Percentiles rank a stretch among this genome's conserved stretches.
These are phyloP conservation scores for Pinctada fucata DNA, from an alignment of 2,888 invertebrate species.

Conservation along the genomic window DNA sequence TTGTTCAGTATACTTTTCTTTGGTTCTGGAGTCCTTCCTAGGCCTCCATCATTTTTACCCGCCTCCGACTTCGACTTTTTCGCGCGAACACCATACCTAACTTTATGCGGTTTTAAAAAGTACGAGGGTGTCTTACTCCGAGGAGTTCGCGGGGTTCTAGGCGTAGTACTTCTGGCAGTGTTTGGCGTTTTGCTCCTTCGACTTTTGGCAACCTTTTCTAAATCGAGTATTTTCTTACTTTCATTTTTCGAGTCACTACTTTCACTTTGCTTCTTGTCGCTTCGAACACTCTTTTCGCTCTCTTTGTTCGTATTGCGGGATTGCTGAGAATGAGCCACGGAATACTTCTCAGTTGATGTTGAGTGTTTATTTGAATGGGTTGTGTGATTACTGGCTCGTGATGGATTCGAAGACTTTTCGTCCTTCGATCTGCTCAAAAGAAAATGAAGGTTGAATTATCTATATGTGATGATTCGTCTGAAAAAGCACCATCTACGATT, in stretches of 20 bases:
- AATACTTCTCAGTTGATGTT: not conserved
- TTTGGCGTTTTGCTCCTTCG: conserved; percentile 2
- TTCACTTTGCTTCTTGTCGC: not conserved
- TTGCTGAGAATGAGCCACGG: not conserved
- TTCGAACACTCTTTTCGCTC: not conserved
- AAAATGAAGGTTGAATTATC: no score
- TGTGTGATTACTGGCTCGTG: not conserved
- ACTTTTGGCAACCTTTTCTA: not conserved
- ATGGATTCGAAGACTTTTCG: not conserved
- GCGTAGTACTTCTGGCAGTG: conserved; percentile 9
- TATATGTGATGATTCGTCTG: no score
- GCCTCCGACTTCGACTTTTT: conserved; percentile 16
- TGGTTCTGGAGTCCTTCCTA: conserved; percentile 1
- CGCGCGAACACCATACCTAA: not conserved
- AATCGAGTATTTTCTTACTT: not conserved
- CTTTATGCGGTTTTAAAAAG: not conserved
- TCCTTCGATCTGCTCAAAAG: not conserved
- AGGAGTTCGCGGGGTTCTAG: conserved; percentile 12
- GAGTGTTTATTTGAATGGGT: not conserved
- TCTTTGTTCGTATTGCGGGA: not conserved
- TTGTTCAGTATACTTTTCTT: conserved; percentile 24
- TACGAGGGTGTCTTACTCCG: conserved; percentile 5
- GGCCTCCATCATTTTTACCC: not conserved
- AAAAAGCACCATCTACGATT: no score
- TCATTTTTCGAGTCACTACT: not conserved